Conservation (phyloP, 1,140 invertebrate genomes). For the Papilio glaucus region DNA sequence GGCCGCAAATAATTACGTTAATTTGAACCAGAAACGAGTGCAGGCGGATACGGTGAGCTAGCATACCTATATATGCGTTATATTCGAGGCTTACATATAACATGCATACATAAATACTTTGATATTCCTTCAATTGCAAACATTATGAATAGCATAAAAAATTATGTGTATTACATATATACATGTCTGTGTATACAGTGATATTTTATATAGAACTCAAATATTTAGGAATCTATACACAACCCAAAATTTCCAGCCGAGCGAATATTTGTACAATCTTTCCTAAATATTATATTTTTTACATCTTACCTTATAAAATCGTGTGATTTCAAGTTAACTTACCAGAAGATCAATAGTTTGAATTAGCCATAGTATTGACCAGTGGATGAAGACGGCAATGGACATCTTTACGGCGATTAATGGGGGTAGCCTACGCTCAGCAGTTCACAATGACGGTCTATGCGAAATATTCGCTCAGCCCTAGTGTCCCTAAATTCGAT, state of each 20-base stretch:
- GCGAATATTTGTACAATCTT: too few species aligned
- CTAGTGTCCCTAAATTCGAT: not conserved
- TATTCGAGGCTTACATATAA: not conserved
- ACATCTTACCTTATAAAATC: too few species aligned
- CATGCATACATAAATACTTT: not conserved
- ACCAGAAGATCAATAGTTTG: too few species aligned
- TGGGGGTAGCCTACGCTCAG: too few species aligned
- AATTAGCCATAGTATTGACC: too few species aligned
- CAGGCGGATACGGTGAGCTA: not conserved
- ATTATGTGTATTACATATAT: too few species aligned
- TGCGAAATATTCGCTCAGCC: not conserved
- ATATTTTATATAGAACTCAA: not conserved
- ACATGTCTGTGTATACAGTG: too few species aligned
- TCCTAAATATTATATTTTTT: too few species aligned
- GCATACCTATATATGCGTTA: not conserved
- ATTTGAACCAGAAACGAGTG: conserved; percentile 23
- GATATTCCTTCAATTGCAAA: not conserved
- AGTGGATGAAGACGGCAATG: too few species aligned
- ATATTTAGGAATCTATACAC: not conserved
- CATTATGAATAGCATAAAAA: too few species aligned
- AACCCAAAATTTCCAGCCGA: not conserved
- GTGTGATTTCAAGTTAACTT: too few species aligned
- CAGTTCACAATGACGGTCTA: not conserved
- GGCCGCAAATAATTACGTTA: conserved; percentile 21
- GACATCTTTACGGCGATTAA: not conserved